phyloP scores from a whole-genome alignment of 2,797 vertebrate genomes.

The Orientallactaga sibirica region DNA sequence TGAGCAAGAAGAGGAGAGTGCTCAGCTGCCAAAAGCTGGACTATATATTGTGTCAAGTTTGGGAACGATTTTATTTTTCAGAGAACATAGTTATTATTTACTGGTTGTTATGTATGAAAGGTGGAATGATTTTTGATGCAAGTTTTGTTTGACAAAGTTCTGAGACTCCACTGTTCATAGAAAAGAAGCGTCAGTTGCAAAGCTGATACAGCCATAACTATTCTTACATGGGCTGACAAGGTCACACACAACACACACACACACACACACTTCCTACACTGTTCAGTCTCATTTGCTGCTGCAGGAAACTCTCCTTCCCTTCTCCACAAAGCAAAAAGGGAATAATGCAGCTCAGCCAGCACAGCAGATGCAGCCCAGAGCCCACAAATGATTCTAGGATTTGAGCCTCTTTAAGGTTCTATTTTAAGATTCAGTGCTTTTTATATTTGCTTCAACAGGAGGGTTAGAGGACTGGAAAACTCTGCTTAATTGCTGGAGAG shows the following conservation, averaged over 20 bases:
- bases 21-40: neutral
- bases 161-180: neutral
- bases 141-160: neutral
- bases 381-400: conserved; percentile 66
- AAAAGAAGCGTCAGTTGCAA: neutral
- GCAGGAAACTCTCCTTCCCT: conserved; percentile 16
- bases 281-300: neutral
- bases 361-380: conserved; percentile 69
- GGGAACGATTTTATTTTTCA: neutral
- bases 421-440: conserved; percentile 74
- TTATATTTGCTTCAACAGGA: conserved; percentile 70
- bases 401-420: conserved; percentile 61
- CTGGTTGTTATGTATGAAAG: neutral
- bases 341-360: conserved; percentile 64
- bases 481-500: conserved; percentile 72
- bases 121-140: neutral
- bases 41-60: neutral
- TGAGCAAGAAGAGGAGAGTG: neutral
- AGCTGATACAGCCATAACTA: neutral
- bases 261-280: neutral
- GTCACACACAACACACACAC: no score
- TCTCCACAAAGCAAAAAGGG: conserved; percentile 61
- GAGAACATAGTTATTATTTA: neutral
- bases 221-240: neutral
- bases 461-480: conserved; percentile 57